Conservation (phyloP, 2,113 vertebrate species). For the Trichomycterus rosablanca region DNA sequence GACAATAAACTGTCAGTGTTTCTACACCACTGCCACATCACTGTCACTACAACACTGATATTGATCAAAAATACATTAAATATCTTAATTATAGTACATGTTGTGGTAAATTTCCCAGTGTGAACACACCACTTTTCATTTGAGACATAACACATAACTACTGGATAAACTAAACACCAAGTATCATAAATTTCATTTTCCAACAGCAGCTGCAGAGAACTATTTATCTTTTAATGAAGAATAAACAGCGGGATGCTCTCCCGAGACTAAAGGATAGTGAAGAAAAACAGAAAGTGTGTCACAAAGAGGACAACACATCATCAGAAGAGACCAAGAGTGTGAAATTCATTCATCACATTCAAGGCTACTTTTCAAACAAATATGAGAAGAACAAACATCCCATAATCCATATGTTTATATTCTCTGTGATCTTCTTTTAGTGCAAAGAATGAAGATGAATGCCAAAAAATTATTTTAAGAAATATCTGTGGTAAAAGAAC, state of each 20-base stretch:
- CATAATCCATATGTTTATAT: conserved; percentile 18
- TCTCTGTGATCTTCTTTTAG: conserved; percentile 12
- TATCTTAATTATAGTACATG: no score
- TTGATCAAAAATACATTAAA: no score
- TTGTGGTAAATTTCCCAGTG: no score
- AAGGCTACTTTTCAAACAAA: conserved; percentile 27
- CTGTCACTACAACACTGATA: no score
- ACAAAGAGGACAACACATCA: conserved; percentile 27
- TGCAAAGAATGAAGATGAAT: conserved; percentile 4
- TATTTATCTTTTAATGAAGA: background rate
- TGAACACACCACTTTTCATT: no score
- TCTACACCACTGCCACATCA: no score
- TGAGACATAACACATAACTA: no score
- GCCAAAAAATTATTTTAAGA: no score
- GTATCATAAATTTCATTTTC: no score
- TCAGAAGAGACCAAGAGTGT: conserved; percentile 4
- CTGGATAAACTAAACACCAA: no score
- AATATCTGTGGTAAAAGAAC: no score
- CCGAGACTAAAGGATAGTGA: conserved; percentile 5
- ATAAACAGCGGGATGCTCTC: conserved; percentile 6
- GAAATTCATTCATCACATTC: conserved; percentile 24
- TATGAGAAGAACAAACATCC: conserved; percentile 17
- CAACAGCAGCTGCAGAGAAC: background rate
- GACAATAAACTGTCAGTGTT: no score
- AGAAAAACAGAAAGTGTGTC: conserved; percentile 9